Base-by-base conservation (phyloP, 1,140 invertebrate species). In the Bicyclus anynana region DNA sequence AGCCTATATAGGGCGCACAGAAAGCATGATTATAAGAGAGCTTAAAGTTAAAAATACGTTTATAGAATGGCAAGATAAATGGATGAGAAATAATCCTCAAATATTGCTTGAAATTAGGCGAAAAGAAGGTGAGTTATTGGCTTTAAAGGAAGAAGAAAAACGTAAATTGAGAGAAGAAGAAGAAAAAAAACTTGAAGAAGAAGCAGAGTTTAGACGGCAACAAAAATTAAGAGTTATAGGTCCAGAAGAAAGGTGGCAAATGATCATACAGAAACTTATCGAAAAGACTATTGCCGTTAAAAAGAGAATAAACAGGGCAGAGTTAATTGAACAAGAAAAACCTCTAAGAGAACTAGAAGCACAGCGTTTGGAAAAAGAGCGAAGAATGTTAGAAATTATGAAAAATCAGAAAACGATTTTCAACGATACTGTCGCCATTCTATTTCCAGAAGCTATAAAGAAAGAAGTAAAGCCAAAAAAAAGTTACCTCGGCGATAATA, bases 271-370 rank as follows among this genome's bases (percentile, higher is more conserved):
- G 64, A 83, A 84, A 64, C 65, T 86, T 9, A 88, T 88, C 58
- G 84, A 89, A 65, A 79, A 76, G 61, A 86, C 85, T 13, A 89
- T 89, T 50, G 85, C 87, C 20, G 83, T 87, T 9, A 90, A 88
- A 47, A 90, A 89, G 65, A 74, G 80, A 58, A 84, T 90, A 44
- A 89, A 89, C 47, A 80, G 77, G 66, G 72, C 76, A 26, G 77
- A 88, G 65, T 53, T 90, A 20, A 80, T 87, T 38, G 84, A 87
- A 62, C 78, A 88, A 23, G 87, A 89, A 54, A 87, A 85, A 64
- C 89, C 89, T 12, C 65, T 90, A 23, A 67, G 81, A 59, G 87
- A 90, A 53, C 62, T 90, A 52, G 86, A 89, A 73, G 67, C 72
- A 14, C 84, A 88, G 47, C 74, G 82, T 6, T 57, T 84, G 53